Percentiles rank a stretch among this genome's conserved stretches.
Conservation (phyloP, 2,797 vertebrate genomes). For the Sebastes minor region DNA sequence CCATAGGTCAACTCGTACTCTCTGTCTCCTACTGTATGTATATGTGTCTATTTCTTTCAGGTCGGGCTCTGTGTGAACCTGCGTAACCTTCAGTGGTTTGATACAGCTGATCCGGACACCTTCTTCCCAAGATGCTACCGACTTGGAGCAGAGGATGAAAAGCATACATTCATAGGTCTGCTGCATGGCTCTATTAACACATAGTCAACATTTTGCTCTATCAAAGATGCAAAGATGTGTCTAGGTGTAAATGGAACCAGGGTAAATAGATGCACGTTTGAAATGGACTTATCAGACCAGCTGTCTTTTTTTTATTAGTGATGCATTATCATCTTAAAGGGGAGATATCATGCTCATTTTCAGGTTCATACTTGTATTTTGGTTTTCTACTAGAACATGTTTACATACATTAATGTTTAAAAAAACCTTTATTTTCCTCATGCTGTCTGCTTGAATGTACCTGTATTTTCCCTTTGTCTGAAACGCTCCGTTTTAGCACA, state of each 20-base stretch:
- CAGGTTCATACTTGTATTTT: no score
- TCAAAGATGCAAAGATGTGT: neutral
- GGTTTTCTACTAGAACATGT: no score
- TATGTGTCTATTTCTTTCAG: slow-evolving; percentile 64
- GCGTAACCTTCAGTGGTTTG: slow-evolving; percentile 90
- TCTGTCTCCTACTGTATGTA: neutral
- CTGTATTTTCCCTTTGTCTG: no score
- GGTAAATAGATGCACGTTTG: neutral
- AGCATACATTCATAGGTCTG: slow-evolving; percentile 88
- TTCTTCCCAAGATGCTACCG: slow-evolving; percentile 95
- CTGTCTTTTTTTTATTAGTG: neutral
- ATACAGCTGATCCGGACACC: slow-evolving; percentile 84
- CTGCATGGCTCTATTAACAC: neutral
- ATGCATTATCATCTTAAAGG: neutral
- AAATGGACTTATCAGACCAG: neutral
- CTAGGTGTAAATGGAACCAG: neutral
- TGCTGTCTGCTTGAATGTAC: no score
- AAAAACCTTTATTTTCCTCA: no score
- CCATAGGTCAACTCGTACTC: neutral
- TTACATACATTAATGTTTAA: no score
- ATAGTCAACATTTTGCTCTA: neutral
- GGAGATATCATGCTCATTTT: no score
- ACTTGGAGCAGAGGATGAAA: slow-evolving; percentile 85
- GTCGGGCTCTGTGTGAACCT: slow-evolving; percentile 91
- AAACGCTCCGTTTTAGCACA: no score